Base-by-base conservation (phyloP, 2,888 invertebrate species). In the Drosophila nigricruria region DNA sequence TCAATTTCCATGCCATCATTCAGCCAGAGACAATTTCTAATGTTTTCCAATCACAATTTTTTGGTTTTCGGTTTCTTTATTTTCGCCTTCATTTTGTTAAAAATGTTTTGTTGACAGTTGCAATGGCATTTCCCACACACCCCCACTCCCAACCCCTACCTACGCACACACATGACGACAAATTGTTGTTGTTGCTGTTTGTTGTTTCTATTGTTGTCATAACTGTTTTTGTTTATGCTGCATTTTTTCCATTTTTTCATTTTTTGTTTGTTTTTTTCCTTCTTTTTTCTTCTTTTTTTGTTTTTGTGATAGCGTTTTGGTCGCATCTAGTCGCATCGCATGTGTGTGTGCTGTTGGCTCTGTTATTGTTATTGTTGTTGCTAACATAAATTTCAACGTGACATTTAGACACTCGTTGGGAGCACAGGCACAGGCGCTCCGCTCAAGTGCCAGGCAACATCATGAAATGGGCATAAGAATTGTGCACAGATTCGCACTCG, bases 151-250 rank as follows among this genome's bases (percentile, higher is more conserved):
- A 18, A 2, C 18, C 5, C 18, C 32, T 18, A 23, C 10, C 30
- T 6, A 47, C 47, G 27, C 47, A 18, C 36, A 23, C 56, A 23
- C n/a, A 36, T 32, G 64, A 70, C 62, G 47, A 70, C 77, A 68
- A 70, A 65, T 66, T 78, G 63, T 61, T 58, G 70, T 47, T 70
- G 80, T 54, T 70, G 40, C 69, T 66, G 75, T 67, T 76, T 76
- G 79, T 81, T 81, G 71, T 76, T 76, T 71, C 87, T 70, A 87
- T 82, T 82, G 82, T 87, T 83, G 87, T 72, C 75, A 83, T 83
- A 81, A 81, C 84, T 83, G 84, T 84, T 84, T 87, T 76, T 73
- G 70, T 78, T 83, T 73, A 65, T 65, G 70, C 64, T 71, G 79
- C 78, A 75, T 67, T 70, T 77, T 57, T 67, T 63, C 30, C 38